phyloP scores from a whole-genome alignment of 92 coral and sea anemone genomes.

The Palythoa caribaeorum region DNA sequence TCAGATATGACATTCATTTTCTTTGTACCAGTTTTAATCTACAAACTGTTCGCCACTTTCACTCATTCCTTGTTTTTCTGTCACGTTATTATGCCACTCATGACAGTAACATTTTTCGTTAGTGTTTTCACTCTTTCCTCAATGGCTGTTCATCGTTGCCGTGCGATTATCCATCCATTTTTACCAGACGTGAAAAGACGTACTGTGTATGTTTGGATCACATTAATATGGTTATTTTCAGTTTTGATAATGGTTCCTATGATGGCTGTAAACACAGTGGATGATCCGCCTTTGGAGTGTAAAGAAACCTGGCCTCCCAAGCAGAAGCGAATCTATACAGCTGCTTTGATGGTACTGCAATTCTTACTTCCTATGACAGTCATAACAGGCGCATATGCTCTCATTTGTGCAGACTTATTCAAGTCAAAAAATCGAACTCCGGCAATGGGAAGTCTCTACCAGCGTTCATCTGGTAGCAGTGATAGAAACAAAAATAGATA shows the following conservation, averaged over 20 bases:
- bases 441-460: slow-evolving; percentile 6
- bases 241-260: slow-evolving; percentile 65
- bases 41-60: slow-evolving; percentile 58
- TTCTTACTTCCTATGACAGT: slow-evolving; percentile 40
- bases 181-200: slow-evolving; percentile 75
- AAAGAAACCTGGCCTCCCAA: slow-evolving; percentile 45
- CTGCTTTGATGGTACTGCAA: slow-evolving; percentile 54
- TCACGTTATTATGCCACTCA: slow-evolving; percentile 77
- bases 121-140: slow-evolving; percentile 86
- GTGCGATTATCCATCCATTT: slow-evolving; percentile 84
- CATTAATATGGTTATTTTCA: slow-evolving; percentile 70
- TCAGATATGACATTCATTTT: slow-evolving; percentile 80
- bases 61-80: slow-evolving; percentile 76
- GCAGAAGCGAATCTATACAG: slow-evolving; percentile 50
- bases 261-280: slow-evolving; percentile 72
- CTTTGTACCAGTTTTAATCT: slow-evolving; percentile 80
- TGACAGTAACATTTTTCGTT: slow-evolving; percentile 87
- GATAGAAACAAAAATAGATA: not conserved
- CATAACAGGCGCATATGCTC: slow-evolving; percentile 32
- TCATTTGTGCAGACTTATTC: slow-evolving; percentile 38
- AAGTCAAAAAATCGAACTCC: slow-evolving; percentile 17
- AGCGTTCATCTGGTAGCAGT: not conserved
- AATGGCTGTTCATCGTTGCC: slow-evolving; percentile 92
- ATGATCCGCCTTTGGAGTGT: slow-evolving; percentile 51
- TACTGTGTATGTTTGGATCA: slow-evolving; percentile 71